These are phyloP conservation scores for Smutsia gigantea DNA, from an alignment of 2,797 vertebrate genomes.

Conservation along the genomic window DNA sequence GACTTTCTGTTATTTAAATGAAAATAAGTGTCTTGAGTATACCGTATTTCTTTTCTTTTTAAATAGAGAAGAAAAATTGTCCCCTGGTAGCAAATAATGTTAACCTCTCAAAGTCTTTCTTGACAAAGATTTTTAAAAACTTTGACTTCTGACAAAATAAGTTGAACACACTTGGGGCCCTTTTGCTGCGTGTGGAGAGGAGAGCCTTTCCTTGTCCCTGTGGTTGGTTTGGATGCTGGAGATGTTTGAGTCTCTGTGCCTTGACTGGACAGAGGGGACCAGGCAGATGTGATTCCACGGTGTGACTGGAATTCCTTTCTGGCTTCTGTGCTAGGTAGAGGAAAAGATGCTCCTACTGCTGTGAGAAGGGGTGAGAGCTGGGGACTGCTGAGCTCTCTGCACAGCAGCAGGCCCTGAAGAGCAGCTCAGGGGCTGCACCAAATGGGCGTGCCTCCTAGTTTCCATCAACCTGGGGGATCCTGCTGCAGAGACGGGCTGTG, in stretches of 20 bases:
- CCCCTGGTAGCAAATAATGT: background rate
- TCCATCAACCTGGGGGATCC: background rate
- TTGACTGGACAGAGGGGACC: background rate
- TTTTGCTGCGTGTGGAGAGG: background rate
- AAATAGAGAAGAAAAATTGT: constrained; percentile 32
- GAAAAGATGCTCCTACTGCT: too few relatives aligned
- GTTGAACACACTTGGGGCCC: background rate
- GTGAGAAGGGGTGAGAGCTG: background rate
- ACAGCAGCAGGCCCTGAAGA: background rate
- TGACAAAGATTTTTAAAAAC: background rate
- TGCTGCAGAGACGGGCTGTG: background rate
- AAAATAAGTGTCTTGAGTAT: background rate
- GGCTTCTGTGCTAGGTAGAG: background rate
- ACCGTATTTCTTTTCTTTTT: background rate
- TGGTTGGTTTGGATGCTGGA: background rate
- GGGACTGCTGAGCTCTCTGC: background rate
- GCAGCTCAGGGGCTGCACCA: background rate
- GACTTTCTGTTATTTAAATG: constrained; percentile 21
- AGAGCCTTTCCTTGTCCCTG: background rate
- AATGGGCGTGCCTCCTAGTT: background rate
- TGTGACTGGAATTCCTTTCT: background rate
- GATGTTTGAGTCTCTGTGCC: background rate
- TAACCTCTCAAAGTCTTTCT: background rate
- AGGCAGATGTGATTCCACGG: background rate
- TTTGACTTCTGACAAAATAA: background rate